A percentile compares a stretch with the other conserved stretches of the same genome.
Evolutionary conservation across 53 echinoderm and acorn worm genomes (phyloP).

Genomic region (Echinometra lucunter): DNA sequence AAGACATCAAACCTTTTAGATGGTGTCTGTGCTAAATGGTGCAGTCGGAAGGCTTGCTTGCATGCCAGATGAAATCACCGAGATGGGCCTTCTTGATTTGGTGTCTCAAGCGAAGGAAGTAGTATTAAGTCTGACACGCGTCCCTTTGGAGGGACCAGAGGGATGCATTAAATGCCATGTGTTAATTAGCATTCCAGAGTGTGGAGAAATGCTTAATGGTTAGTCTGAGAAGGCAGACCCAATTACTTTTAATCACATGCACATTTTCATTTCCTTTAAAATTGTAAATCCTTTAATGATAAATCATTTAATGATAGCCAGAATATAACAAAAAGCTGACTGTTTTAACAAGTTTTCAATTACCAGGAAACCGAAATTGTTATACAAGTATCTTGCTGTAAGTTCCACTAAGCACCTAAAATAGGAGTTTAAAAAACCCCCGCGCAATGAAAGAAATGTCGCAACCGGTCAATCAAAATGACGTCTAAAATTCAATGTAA

Average conservation of each 20-base stretch:
- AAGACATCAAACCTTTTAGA: not conserved
- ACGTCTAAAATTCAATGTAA: too few relatives aligned
- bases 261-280: not conserved
- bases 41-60: conserved; percentile 1
- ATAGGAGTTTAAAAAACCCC: too few relatives aligned
- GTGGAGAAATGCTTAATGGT: conserved; percentile 29
- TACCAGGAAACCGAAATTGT: too few relatives aligned
- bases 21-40: conserved; percentile 29
- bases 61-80: conserved; percentile 39
- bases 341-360: too few relatives aligned
- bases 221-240: conserved; percentile 19
- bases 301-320: too few relatives aligned
- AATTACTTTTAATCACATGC: not conserved
- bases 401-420: too few relatives aligned
- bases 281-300: too few relatives aligned
- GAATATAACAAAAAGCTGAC: too few relatives aligned
- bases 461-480: too few relatives aligned
- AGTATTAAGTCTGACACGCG: conserved; percentile 8
- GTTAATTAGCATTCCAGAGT: conserved; percentile 58
- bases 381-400: too few relatives aligned
- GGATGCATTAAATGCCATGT: conserved; percentile 57
- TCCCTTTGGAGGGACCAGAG: not conserved
- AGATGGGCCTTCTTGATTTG: conserved; percentile 21
- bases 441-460: too few relatives aligned
- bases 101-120: not conserved